Conservation (phyloP, 2,888 invertebrate genomes). For the Saturnia pavonia region DNA sequence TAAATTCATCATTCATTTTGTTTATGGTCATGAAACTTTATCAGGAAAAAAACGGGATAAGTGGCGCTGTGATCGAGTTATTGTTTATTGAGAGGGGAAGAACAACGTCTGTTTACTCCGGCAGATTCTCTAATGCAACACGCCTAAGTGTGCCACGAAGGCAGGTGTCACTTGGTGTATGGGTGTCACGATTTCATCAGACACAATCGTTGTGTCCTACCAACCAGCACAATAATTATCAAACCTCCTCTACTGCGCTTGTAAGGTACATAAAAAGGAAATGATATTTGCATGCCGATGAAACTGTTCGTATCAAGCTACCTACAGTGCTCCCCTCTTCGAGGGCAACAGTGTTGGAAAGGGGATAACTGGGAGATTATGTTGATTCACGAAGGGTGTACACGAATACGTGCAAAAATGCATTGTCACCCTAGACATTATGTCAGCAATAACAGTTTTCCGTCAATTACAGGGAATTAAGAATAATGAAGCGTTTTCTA, state of each 20-base stretch:
- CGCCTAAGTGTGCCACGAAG: too few relatives aligned
- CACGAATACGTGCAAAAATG: conserved; percentile 63
- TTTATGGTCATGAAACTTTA: too few relatives aligned
- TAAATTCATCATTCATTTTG: too few relatives aligned
- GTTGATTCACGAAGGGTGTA: conserved; percentile 47
- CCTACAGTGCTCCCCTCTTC: conserved; percentile 31
- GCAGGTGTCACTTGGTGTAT: too few relatives aligned
- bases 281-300: conserved; percentile 76
- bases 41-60: too few relatives aligned
- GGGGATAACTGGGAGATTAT: conserved; percentile 27
- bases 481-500: neutral
- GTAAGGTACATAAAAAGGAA: conserved; percentile 59
- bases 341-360: conserved; percentile 29
- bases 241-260: conserved; percentile 71
- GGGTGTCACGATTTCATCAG: too few relatives aligned
- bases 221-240: neutral
- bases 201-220: too few relatives aligned
- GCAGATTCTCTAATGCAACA: too few relatives aligned
- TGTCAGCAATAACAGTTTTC: conserved; percentile 39
- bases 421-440: conserved; percentile 54
- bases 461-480: conserved; percentile 19
- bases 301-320: conserved; percentile 56
- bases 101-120: too few relatives aligned
- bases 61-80: too few relatives aligned
- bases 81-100: too few relatives aligned